phyloP scores from a whole-genome alignment of 2,113 vertebrate genomes.

The Sterrhoptilus dennistouni region DNA sequence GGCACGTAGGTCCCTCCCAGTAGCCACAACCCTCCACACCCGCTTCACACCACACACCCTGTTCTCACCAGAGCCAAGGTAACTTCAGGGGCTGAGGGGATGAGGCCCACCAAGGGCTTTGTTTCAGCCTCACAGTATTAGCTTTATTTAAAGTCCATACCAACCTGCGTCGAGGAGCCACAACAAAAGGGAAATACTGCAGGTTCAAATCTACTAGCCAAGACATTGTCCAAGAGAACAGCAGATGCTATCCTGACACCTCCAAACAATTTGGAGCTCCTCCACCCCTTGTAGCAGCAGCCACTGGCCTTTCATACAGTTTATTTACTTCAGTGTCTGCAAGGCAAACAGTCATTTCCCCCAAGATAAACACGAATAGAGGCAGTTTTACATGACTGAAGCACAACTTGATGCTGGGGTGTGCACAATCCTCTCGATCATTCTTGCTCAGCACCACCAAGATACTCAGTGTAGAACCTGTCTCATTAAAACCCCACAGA shows the following conservation, averaged over 20 bases:
- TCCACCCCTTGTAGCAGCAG: neutral
- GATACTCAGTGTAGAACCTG: neutral
- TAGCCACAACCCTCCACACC: neutral
- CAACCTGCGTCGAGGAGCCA: neutral
- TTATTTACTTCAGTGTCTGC: slow-evolving; percentile 23
- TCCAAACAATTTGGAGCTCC: neutral
- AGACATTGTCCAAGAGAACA: neutral
- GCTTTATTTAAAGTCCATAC: neutral
- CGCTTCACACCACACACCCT: neutral
- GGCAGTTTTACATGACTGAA: slow-evolving; percentile 17
- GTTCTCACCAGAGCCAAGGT: neutral
- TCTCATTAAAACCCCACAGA: neutral
- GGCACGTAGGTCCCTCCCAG: neutral
- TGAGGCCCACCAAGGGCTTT: neutral
- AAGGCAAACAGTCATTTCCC: neutral
- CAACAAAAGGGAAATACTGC: neutral
- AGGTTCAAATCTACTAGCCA: neutral
- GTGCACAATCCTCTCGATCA: neutral
- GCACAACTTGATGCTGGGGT: neutral
- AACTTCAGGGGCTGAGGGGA: neutral
- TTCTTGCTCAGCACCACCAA: neutral
- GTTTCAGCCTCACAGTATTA: neutral
- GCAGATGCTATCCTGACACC: neutral
- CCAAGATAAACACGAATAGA: slow-evolving; percentile 16
- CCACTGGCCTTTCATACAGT: neutral